Base-by-base conservation (phyloP, 2,113 vertebrate species). In the Puntigrus tetrazona region DNA sequence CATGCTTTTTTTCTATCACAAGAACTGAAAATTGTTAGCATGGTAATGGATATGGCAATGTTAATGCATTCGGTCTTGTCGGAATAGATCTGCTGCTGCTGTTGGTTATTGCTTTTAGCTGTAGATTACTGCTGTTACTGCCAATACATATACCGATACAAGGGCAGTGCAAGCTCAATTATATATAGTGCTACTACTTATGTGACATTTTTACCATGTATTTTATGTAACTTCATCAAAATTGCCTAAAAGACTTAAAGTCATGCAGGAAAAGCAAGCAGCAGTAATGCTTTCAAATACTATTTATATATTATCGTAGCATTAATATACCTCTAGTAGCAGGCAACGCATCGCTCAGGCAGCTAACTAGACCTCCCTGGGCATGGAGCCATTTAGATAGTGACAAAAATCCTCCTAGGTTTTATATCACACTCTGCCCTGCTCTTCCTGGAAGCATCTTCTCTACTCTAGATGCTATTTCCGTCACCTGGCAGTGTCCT, bases 381-480 rank as follows among this genome's bases (percentile, higher is more conserved):
- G 59, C 18, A 29, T 10, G 18, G 3, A 13, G 78, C 61, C 61
- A 80, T 65, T 67, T 67, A 65, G 59, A 67, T 67, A 14, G 59
- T 80, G 59, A 50, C 59, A 80, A 67, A 80, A 65, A 29, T 22
- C 61, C 59, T 80, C 36, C 38, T 43, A 75, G 52, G 20, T 81
- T 63, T 70, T 50, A 29, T 80, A 31, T 73, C 43, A 52, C 34
- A 59, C 47, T 59, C 14, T 63, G 70, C 9, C 16, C 31, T 63
- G 84, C 25, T 88, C 79, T 88, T 88, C 69, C 87, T 65, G 82
- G 85, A 84, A 86, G 73, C 43, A 82, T 81, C 83, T 50, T 50
- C 83, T 70, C 67, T 41, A 57, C 65, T 81, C 52, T 38, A 27
- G 70, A 84, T 55, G 85, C 85, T 86, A 82, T 85, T 88, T 85